Conservation (phyloP, 1,140 invertebrate species). For the Phocides pigmalion region DNA sequence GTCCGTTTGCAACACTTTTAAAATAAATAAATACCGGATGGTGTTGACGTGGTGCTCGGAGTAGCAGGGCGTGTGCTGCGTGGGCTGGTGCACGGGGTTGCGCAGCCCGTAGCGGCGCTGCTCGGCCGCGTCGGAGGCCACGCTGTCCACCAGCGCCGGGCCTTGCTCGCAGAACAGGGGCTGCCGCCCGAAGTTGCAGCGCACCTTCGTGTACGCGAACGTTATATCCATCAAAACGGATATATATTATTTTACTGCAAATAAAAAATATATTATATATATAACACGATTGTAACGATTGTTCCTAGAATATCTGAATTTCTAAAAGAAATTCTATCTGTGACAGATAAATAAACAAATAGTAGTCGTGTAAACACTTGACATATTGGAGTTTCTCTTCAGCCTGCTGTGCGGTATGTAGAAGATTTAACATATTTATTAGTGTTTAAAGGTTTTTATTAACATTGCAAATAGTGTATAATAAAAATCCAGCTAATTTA, state of each 20-base stretch:
- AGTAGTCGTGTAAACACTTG: too few species aligned
- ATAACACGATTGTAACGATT: slow-evolving; percentile 17
- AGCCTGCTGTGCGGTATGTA: too few species aligned
- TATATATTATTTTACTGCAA: not conserved
- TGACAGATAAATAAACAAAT: too few species aligned
- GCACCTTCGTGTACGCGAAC: slow-evolving; percentile 87
- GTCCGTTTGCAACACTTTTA: too few species aligned
- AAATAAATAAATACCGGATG: slow-evolving; percentile 66
- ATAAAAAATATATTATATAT: not conserved
- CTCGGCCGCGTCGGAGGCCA: slow-evolving; percentile 86
- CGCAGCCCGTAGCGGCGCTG: slow-evolving; percentile 88
- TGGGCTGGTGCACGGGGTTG: slow-evolving; percentile 87
- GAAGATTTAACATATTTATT: too few species aligned
- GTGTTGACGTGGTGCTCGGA: slow-evolving; percentile 86
- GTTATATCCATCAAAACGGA: slow-evolving; percentile 82
- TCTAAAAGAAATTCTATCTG: too few species aligned
- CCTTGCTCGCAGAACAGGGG: slow-evolving; percentile 90
- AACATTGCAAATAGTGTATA: too few species aligned
- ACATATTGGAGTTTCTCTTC: too few species aligned
- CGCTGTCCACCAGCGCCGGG: slow-evolving; percentile 89
- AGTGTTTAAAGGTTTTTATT: too few species aligned
- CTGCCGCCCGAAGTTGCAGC: slow-evolving; percentile 87
- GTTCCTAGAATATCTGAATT: too few species aligned
- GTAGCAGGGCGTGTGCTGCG: slow-evolving; percentile 86
- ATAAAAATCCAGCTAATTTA: too few species aligned